Conservation (phyloP, 2,888 invertebrate species). For the Uropetala carovei region DNA sequence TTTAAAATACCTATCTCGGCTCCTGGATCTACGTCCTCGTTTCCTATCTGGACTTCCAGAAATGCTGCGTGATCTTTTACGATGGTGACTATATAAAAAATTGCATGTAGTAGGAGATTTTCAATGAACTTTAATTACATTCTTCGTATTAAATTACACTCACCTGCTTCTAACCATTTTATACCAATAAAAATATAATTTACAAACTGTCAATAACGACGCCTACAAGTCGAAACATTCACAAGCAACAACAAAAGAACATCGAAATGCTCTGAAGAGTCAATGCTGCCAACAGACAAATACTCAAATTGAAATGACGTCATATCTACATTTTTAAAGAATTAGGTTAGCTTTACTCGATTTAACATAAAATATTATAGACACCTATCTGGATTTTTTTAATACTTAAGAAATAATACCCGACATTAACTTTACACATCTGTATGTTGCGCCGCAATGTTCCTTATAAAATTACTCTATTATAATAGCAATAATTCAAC, state of each 20-base stretch:
- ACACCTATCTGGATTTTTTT: no score
- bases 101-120: neutral
- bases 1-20: slow-evolving; percentile 75
- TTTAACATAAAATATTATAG: no score
- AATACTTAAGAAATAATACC: no score
- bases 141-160: neutral
- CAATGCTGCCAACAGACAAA: no score
- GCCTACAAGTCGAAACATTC: neutral
- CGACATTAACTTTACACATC: no score
- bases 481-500: no score
- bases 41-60: slow-evolving; percentile 80
- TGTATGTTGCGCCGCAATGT: no score
- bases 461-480: no score
- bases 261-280: neutral
- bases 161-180: slow-evolving; percentile 52
- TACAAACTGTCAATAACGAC: slow-evolving; percentile 4
- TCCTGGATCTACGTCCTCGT: slow-evolving; percentile 78
- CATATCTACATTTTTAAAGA: no score
- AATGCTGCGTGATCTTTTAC: slow-evolving; percentile 80
- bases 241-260: neutral
- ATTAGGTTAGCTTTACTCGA: no score
- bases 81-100: slow-evolving; percentile 73
- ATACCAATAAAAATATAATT: neutral
- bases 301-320: no score
- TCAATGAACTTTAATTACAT: neutral